phyloP scores from a whole-genome alignment of 2,797 vertebrate species.

The Hirundo rustica region DNA sequence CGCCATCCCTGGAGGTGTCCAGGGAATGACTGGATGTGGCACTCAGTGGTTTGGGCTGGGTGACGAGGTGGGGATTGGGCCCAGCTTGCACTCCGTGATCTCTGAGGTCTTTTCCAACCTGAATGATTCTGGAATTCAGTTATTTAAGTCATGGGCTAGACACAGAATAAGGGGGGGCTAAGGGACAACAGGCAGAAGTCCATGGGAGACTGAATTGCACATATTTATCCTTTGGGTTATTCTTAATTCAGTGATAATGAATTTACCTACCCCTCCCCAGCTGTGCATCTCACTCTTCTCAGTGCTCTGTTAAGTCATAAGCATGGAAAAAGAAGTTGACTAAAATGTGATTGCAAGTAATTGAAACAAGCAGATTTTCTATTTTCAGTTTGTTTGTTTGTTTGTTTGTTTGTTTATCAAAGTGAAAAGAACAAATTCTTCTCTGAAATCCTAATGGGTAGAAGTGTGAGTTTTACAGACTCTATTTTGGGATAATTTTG shows the following conservation, averaged over 20 bases:
- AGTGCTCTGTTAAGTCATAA: neutral
- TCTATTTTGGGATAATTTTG: neutral
- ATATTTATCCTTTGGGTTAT: neutral
- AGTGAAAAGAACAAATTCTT: neutral
- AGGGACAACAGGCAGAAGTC: neutral
- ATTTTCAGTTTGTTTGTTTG: neutral
- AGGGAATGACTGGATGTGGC: rapidly evolving
- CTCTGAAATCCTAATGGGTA: neutral
- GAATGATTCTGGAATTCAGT: neutral
- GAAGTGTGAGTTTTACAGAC: neutral
- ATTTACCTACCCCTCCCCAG: neutral
- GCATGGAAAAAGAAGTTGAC: neutral
- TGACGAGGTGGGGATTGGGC: rapidly evolving
- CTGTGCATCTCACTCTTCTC: neutral
- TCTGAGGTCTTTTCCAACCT: neutral
- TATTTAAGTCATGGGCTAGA: neutral
- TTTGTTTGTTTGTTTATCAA: neutral
- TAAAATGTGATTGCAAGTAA: neutral
- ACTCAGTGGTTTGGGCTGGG: neutral
- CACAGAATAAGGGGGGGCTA: rapidly evolving
- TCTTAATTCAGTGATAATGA: neutral
- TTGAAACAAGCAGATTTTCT: neutral
- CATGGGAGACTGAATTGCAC: neutral
- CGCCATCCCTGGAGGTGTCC: neutral
- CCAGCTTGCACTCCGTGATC: neutral